Evolutionary conservation across 1,140 invertebrate genomes (phyloP).

Genomic region (Cydia splendana): DNA sequence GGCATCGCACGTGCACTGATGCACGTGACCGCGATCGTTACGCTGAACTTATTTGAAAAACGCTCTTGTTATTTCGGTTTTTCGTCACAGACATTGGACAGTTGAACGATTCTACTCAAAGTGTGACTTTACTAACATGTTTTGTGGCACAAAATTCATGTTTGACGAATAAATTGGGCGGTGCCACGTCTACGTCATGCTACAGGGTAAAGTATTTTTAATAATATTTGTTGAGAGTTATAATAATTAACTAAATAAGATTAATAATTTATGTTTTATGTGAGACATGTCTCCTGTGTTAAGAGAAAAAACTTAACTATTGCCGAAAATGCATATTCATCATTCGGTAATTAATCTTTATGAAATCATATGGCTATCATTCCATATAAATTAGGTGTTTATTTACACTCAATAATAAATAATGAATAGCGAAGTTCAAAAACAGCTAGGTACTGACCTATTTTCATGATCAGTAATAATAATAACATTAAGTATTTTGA

Average conservation of each 20-base stretch:
- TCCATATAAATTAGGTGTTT: not conserved
- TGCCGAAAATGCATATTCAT: not conserved
- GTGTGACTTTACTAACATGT: conserved; percentile 64
- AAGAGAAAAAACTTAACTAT: not conserved
- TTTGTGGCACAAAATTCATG: conserved; percentile 67
- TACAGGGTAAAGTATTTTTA: conserved; percentile 60
- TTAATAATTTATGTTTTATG: not conserved
- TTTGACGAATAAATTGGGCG: conserved; percentile 64
- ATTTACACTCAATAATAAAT: not conserved
- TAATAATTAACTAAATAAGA: not conserved
- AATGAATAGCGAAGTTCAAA: not conserved
- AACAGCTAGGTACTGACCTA: not conserved
- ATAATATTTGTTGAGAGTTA: not conserved
- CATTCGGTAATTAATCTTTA: not conserved
- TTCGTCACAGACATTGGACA: not conserved
- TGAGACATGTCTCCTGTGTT: not conserved
- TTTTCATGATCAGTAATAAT: not conserved
- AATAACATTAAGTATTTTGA: not conserved
- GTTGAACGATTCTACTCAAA: conserved; percentile 46
- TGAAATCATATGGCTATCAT: not conserved
- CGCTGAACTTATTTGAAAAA: conserved; percentile 12
- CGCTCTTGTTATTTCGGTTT: conserved; percentile 3
- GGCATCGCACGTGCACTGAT: conserved; percentile 27
- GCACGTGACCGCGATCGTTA: conserved; percentile 32
- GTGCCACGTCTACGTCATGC: conserved; percentile 63